Conservation (phyloP, 1,140 invertebrate species). For the Caerostris darwini region DNA sequence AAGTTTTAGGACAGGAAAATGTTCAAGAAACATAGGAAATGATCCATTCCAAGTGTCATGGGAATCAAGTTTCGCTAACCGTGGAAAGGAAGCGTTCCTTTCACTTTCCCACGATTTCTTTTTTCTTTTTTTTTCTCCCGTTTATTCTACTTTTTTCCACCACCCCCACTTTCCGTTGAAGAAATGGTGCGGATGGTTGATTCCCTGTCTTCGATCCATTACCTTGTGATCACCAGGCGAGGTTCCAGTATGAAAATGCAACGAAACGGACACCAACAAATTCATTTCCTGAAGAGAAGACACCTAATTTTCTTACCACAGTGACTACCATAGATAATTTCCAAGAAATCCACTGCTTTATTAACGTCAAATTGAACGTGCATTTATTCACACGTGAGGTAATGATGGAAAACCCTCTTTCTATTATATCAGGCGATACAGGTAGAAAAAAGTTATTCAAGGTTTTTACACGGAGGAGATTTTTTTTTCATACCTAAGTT, state of each 20-base stretch:
- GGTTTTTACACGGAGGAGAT: too few species aligned
- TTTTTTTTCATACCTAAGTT: too few species aligned
- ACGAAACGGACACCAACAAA: not conserved
- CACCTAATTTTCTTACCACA: too few species aligned
- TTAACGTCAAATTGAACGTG: too few species aligned
- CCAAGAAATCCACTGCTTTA: too few species aligned
- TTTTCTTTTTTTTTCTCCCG: not conserved
- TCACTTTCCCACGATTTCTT: conserved; percentile 18
- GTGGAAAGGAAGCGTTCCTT: conserved; percentile 13
- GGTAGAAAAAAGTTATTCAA: too few species aligned
- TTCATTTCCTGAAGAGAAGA: not conserved
- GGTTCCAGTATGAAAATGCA: conserved; percentile 27
- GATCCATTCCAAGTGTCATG: conserved; percentile 35
- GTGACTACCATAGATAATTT: too few species aligned
- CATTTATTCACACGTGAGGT: too few species aligned
- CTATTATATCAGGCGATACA: too few species aligned
- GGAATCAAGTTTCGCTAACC: conserved; percentile 22
- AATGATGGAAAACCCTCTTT: too few species aligned
- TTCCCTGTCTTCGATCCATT: not conserved
- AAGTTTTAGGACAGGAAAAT: not conserved
- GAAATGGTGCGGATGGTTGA: conserved; percentile 49
- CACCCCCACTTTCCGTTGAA: not conserved
- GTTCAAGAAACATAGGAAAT: not conserved
- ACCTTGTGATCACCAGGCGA: conserved; percentile 16
- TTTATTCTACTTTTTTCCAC: not conserved